Evolutionary conservation across 2,797 vertebrate genomes (phyloP), one percentile per base, ranked within the genome.

Genomic region (Etheostoma nigrum): DNA sequence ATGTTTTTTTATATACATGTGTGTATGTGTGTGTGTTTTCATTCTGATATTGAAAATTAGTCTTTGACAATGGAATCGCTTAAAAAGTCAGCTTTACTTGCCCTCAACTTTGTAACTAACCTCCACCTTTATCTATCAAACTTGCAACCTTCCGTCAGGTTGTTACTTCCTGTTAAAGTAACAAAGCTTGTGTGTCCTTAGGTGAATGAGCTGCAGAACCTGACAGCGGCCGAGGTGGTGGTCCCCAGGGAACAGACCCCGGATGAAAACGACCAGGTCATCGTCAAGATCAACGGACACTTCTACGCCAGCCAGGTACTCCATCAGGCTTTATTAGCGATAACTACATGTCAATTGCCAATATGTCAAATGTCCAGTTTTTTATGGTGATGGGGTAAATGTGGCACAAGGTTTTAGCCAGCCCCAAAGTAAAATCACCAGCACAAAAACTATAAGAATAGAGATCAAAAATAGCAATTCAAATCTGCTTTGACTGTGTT

Each of bases 211-310:
- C 92, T 99, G 78, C 98, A 99, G 92, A 98, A 98, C 88, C 93
- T 99, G 87, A 98, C 98, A 0, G 97, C 97, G 0, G 97, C 98
- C 0, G 97, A 99, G 89, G 98, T 99, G 81, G 97, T 99, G 64
- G 97, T 99, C 27, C 98, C 98, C 0, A 93, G 97, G 85, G 97
- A 99, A 52, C 97, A 99, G 94, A 98, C 96, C 0, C 97, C 98
- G 0, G 98, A 98, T 16, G 97, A 99, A 87, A 97, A 98, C 0
- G 97, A 98, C 89, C 97, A 98, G 91, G 97, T 98, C 88, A 96
- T 98, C 0, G 97, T 99, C 72, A 99, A 99, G 94, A 99, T 99
- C 94, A 98, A 97, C 0, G 98, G 98, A 84, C 97, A 99, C 90
- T 99, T 99, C 95, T 99, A 98, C 6, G 97, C 98, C 88, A 99